Percentiles rank a stretch among this genome's conserved stretches.
These are phyloP conservation scores for Polypterus senegalus DNA, from an alignment of 2,113 vertebrate genomes.

Conservation along the genomic window DNA sequence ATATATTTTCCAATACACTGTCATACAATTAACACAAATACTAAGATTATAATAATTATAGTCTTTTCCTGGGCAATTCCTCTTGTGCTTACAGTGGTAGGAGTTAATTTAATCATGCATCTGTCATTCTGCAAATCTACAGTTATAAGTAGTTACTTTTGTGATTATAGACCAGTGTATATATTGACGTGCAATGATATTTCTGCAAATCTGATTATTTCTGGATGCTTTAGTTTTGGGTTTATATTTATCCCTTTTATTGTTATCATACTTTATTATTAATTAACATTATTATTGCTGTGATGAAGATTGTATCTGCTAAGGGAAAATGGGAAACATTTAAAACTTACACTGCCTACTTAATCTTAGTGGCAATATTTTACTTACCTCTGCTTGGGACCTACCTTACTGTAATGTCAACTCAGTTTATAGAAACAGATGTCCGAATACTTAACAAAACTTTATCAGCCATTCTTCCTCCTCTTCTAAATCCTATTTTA, in stretches of 20 bases:
- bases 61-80: background rate
- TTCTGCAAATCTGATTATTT: slow-evolving; percentile 27
- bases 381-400: slow-evolving; percentile 32
- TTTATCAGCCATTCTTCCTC: slow-evolving; percentile 36
- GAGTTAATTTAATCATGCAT: slow-evolving; percentile 21
- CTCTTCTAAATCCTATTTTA: slow-evolving; percentile 40
- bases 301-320: slow-evolving; percentile 38
- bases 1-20: background rate
- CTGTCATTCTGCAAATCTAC: slow-evolving; percentile 44
- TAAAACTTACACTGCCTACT: slow-evolving; percentile 39
- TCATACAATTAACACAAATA: background rate
- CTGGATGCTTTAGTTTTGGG: background rate
- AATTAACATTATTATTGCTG: slow-evolving; percentile 31
- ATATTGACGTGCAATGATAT: slow-evolving; percentile 39
- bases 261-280: slow-evolving; percentile 34
- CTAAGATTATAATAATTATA: slow-evolving; percentile 1
- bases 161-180: slow-evolving; percentile 43
- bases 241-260: slow-evolving; percentile 15
- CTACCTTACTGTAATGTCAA: slow-evolving; percentile 27
- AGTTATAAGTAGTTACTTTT: slow-evolving; percentile 43
- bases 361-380: slow-evolving; percentile 41
- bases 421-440: slow-evolving; percentile 19
- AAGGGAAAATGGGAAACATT: slow-evolving; percentile 29
- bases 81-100: background rate
- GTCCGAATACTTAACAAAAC: slow-evolving; percentile 36